Percentiles rank a stretch among this genome's conserved stretches.
These are phyloP conservation scores for Pholis gunnellus DNA, from an alignment of 2,113 vertebrate genomes.

Conservation along the genomic window DNA sequence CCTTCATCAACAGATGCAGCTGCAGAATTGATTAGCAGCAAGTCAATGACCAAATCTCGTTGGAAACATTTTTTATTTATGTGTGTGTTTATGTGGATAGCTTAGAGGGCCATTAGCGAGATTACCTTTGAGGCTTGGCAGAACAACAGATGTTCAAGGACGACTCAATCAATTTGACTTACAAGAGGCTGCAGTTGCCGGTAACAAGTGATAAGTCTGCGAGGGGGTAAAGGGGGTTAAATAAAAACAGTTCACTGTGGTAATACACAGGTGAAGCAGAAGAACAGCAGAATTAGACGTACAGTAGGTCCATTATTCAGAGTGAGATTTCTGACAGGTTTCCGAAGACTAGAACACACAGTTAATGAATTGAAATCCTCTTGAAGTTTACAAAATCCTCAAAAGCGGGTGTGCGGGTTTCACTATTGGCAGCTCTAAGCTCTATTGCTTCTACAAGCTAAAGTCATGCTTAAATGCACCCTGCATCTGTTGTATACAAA, in stretches of 20 bases:
- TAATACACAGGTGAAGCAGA: conserved; percentile 46
- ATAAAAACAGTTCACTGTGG: conserved; percentile 53
- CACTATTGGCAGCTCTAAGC: conserved; percentile 10
- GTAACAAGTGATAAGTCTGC: conserved; percentile 70
- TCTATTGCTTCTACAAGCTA: background rate
- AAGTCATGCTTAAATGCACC: background rate
- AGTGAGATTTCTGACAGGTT: conserved; percentile 57
- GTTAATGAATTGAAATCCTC: conserved; percentile 29
- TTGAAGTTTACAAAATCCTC: conserved; percentile 27
- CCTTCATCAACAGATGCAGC: conserved; percentile 85
- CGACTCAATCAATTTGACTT: conserved; percentile 84
- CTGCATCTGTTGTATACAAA: conserved; percentile 15
- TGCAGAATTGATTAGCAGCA: conserved; percentile 83
- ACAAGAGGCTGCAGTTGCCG: conserved; percentile 74
- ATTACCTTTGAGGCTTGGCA: conserved; percentile 86
- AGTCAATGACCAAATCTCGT: conserved; percentile 85
- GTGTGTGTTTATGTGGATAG: conserved; percentile 86
- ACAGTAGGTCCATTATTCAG: conserved; percentile 36
- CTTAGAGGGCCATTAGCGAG: conserved; percentile 87
- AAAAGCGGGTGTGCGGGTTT: background rate
- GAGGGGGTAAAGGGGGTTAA: conserved; percentile 26
- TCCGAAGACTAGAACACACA: conserved; percentile 39
- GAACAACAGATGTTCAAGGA: conserved; percentile 87
- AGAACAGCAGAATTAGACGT: conserved; percentile 31
- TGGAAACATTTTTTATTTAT: conserved; percentile 87